These are phyloP conservation scores for Anhinga anhinga DNA, from an alignment of 2,113 vertebrate genomes.

Conservation along the genomic window DNA sequence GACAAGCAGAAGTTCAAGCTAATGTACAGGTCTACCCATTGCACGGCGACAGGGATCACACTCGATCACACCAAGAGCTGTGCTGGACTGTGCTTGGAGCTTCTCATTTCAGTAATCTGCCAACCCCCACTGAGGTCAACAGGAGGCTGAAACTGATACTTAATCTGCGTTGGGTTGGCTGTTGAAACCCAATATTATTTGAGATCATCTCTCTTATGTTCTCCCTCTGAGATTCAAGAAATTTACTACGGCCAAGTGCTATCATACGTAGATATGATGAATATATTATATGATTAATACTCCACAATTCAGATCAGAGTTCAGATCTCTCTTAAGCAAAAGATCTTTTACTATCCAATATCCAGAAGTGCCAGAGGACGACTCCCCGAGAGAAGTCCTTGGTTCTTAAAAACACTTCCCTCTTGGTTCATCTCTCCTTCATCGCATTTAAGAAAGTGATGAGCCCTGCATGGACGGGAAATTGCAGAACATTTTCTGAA, in stretches of 20 bases:
- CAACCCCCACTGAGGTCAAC: not conserved
- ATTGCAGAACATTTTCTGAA: not conserved
- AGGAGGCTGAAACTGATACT: not conserved
- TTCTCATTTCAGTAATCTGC: not conserved
- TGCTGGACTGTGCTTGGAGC: not conserved
- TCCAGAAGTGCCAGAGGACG: not conserved
- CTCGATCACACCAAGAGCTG: not conserved
- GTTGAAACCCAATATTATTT: not conserved
- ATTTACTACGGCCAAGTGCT: not conserved
- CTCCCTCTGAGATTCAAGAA: not conserved
- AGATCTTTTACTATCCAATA: not conserved
- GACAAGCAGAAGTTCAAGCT: not conserved
- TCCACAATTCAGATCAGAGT: not conserved
- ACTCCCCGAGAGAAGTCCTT: not conserved
- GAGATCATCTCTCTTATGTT: not conserved
- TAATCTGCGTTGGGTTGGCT: not conserved
- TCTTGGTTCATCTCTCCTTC: not conserved
- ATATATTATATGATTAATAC: not conserved
- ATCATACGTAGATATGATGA: not conserved
- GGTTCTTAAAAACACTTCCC: not conserved
- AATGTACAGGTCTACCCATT: not conserved
- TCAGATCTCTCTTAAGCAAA: not conserved
- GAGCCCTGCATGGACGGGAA: not conserved
- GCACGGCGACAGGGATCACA: not conserved
- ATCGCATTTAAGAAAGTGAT: not conserved